Conservation (phyloP, 2,113 vertebrate species). For the Formicarius rufipectus region DNA sequence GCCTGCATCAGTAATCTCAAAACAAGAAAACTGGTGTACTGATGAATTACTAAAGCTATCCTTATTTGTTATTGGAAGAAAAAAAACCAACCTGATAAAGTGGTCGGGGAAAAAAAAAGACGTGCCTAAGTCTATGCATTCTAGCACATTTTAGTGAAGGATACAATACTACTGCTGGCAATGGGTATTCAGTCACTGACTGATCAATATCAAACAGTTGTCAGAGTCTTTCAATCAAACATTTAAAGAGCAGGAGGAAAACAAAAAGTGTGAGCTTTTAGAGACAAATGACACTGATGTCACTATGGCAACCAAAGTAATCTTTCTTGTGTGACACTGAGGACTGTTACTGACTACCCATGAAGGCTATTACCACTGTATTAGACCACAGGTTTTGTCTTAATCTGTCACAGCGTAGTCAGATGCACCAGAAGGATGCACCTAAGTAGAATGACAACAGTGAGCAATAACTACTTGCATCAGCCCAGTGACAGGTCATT, state of each 20-base stretch:
- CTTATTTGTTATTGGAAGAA: not conserved
- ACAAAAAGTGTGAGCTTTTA: not conserved
- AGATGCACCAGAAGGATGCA: not conserved
- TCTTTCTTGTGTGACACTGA: not conserved
- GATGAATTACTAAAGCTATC: not conserved
- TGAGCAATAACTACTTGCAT: not conserved
- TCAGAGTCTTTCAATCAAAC: slow-evolving; percentile 28
- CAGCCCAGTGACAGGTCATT: not conserved
- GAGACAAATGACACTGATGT: not conserved
- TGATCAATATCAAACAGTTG: slow-evolving; percentile 19
- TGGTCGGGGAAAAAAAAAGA: not conserved
- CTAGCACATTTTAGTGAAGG: not conserved
- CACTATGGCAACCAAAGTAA: not conserved
- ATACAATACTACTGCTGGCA: not conserved
- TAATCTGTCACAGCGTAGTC: not conserved
- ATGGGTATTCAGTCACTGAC: not conserved
- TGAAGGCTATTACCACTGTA: not conserved
- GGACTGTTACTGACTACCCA: not conserved
- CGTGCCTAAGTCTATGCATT: not conserved
- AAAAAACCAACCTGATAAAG: not conserved
- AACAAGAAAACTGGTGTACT: not conserved
- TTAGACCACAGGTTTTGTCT: not conserved
- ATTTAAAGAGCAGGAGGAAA: not conserved
- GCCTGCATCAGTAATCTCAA: not conserved
- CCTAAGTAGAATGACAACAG: not conserved